Conservation (phyloP, 2,797 vertebrate species). For the Typhlichthys subterraneus region DNA sequence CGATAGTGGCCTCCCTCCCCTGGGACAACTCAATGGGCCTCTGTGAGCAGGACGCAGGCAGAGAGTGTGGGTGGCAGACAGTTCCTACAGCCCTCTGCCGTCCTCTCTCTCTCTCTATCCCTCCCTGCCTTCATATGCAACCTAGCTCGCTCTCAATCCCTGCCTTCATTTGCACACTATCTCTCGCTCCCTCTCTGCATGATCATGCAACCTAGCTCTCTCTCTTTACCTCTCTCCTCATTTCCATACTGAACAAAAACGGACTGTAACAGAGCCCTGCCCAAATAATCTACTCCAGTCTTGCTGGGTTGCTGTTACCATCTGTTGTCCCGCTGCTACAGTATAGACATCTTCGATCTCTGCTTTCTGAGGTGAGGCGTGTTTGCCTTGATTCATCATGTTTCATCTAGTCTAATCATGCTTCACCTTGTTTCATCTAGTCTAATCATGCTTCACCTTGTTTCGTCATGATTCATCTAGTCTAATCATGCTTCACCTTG, state of each 20-base stretch:
- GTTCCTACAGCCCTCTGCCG: conserved; percentile 33
- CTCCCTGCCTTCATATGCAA: not conserved
- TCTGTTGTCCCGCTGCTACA: conserved; percentile 8
- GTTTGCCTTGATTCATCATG: no score
- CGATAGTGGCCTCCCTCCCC: conserved; percentile 49
- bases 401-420: no score
- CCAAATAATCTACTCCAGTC: conserved; percentile 37
- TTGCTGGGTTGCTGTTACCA: conserved; percentile 26
- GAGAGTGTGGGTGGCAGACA: conserved; percentile 49
- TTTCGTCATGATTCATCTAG: no score
- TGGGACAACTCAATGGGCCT: conserved; percentile 63
- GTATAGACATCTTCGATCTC: conserved; percentile 15
- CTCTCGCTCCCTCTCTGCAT: not conserved
- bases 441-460: no score
- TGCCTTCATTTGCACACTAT: conserved; percentile 24
- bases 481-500: no score
- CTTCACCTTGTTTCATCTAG: no score
- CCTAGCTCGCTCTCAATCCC: not conserved
- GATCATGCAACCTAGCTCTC: not conserved
- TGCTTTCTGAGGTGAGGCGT: conserved; percentile 5
- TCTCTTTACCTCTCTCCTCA: conserved; percentile 5
- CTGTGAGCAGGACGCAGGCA: conserved; percentile 53
- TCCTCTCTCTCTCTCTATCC: conserved; percentile 14
- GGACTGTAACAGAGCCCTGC: conserved; percentile 56
- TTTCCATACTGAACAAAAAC: conserved; percentile 51